Evolutionary conservation across 2,113 vertebrate species (phyloP), one percentile per base, ranked within the genome.

Genomic region (Pungitius pungitius): DNA sequence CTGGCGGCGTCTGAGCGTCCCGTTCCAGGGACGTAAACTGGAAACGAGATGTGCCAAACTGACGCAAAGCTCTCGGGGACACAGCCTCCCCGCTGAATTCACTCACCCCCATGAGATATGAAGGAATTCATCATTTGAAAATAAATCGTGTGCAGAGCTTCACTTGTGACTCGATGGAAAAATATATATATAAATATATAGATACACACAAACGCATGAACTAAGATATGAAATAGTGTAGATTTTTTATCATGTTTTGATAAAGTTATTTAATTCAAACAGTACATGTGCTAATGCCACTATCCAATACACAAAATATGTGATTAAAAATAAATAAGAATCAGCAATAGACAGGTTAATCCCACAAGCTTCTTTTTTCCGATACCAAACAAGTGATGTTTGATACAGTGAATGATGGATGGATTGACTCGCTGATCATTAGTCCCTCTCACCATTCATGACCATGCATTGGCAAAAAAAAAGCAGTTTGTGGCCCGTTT

Each of bases 21-120:
- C n/a, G n/a, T n/a, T n/a, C n/a, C n/a, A n/a, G n/a, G n/a, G n/a
- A n/a, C n/a, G n/a, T n/a, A n/a, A n/a, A n/a, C n/a, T n/a, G n/a
- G n/a, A 83, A 89, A 90, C 81, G 67, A 81, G 79, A 79, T n/a
- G 51, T 78, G 73, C 85, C 80, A 76, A 73, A 57, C 47, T 71
- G 72, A 73, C 45, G 73, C 67, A 55, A 51, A 45, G 58, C 66
- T 64, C 59, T 58, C 30, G 64, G 70, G 63, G 62, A 78, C 73
- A 60, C 42, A 11, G 35, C 71, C 74, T 75, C 61, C 57, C 59
- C 54, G 71, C 57, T 75, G 65, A 71, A 49, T 58, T 13, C 15
- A 73, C 37, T 43, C 33, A 35, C 71, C n/a, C n/a, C n/a, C n/a
- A n/a, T n/a, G n/a, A n/a, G n/a, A n/a, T n/a, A n/a, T 55, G 20